Evolutionary conservation across 1,140 invertebrate species (phyloP), one percentile per base, ranked within the genome.

Genomic region (Thaumetopoea pityocampa): DNA sequence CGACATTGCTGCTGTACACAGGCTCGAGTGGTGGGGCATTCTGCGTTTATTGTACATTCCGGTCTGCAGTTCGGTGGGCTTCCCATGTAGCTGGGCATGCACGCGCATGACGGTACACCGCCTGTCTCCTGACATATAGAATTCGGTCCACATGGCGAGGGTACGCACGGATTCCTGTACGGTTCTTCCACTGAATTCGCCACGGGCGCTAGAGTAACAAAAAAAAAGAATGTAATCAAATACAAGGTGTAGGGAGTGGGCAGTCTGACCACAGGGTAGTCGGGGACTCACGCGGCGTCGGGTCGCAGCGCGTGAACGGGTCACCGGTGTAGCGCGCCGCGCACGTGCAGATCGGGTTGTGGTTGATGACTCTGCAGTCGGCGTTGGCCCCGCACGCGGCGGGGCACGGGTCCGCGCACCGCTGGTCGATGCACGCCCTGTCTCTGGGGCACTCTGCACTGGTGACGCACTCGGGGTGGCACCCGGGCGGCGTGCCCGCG

Each of bases 331-430:
- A 90, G 22, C 89, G 89, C 28, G 83, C 54, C 17, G 86, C 81
- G 70, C 93, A 94, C 34, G 87, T 88, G 55, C 93, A 94, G 14
- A 90, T 90, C 2, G 92, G 90, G 58, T 87, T 89, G 62, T 94
- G 92, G 69, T 90, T 91, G 10, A 89, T 85, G 18, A 91, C 89
- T 51, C 82, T 74, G 55, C 92, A 94, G 30, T 86, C 83, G 1
- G 92, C 86, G 60, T 90, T 88, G 11, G 85, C 61, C 9, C 92
- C 92, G 78, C 92, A 93, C 9, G 87, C 73, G 45, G 88, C 87
- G 8, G 85, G 72, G 50, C 90, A 91, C n/a, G 90, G 90, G 56
- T 90, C 86, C n/a, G 70, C 68, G 66, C 92, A 93, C 80, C 90
- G 90, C 44, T 88, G 83, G 63, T 89, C 88, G 12, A 90, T 74